Conservation (phyloP, 2,888 invertebrate species). For the Prosapia bicincta region DNA sequence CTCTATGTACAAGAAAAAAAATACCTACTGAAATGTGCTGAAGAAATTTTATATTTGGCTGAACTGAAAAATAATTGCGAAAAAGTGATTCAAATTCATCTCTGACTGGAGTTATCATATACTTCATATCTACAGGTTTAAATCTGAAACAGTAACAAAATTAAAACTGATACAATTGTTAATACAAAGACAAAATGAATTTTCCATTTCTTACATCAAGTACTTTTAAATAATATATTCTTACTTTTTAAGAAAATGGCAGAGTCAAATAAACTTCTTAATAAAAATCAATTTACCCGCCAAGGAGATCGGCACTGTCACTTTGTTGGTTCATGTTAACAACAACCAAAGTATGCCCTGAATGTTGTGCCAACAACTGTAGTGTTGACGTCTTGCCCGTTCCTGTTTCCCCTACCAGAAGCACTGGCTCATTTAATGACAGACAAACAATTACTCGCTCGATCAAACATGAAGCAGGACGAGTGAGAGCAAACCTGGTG, state of each 20-base stretch:
- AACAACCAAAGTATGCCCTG: constrained; percentile 82
- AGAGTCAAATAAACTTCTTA: no score
- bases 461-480: constrained; percentile 73
- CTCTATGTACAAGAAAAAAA: no score
- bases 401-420: constrained; percentile 97
- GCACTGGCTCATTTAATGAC: constrained; percentile 77
- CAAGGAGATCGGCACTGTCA: constrained; percentile 93
- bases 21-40: constrained; percentile 63
- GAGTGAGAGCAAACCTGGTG: constrained; percentile 74
- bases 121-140: constrained; percentile 90
- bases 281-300: no score
- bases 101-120: constrained; percentile 75
- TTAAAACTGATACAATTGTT: no score
- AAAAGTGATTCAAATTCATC: constrained; percentile 83
- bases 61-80: constrained; percentile 67
- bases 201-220: no score
- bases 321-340: constrained; percentile 99
- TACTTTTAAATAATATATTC: no score
- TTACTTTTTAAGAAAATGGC: no score
- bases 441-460: constrained; percentile 88
- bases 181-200: no score
- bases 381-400: constrained; percentile 96
- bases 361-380: constrained; percentile 82
- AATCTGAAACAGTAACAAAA: constrained; percentile 48
- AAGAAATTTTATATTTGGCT: constrained; percentile 77